Base-by-base conservation (phyloP, 2,797 vertebrate genomes). In the Silurus lanzhouensis region DNA sequence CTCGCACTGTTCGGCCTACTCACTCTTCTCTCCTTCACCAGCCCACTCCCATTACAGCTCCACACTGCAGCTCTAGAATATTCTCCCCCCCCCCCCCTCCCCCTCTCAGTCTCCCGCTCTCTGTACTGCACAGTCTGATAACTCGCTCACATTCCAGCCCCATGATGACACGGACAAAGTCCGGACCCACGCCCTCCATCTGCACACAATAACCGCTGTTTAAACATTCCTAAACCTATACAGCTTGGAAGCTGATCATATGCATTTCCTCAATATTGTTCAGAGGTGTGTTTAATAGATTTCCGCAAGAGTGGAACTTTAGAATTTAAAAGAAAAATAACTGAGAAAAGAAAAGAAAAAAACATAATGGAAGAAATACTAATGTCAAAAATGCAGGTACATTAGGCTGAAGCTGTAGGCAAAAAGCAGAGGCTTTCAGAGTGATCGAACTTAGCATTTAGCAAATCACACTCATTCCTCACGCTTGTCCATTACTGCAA, bases 21-120 rank as follows among this genome's bases (percentile, higher is more conserved):
- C 76, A 84, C 64, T 6, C n/a, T 19, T 25, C 83, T 61, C 72
- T 71, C 44, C 71, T 60, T 25, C 81, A 25, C 71, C 52, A 38
- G 63, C 48, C 15, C 75, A 15, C 52, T 58, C n/a, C 27, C 72
- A 61, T 27, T 70, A 75, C 55, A 57, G 83, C 75, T 14, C 60
- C 68, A 87, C 79, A 67, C 44, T 31, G 44, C 85, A 46, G 67
- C 82, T 84, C 86, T 84, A 60, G 82, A 87, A 87, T 74, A 46
- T 87, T 87, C 77, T 55, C 71, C 79, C 20, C 82, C 48, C 52
- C 76, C 52, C n/a, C 27, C 15, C 52, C 20, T 81, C n/a, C 20
- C 46, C 15, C 57, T 61, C 64, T 71, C 87, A 27, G 63, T 52
- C 57, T 44, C 87, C 9, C 70, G 72, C 64, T 63, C 44, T n/a